Base-by-base conservation (phyloP, 2,888 invertebrate genomes). In the Scrobipalpa costella region DNA sequence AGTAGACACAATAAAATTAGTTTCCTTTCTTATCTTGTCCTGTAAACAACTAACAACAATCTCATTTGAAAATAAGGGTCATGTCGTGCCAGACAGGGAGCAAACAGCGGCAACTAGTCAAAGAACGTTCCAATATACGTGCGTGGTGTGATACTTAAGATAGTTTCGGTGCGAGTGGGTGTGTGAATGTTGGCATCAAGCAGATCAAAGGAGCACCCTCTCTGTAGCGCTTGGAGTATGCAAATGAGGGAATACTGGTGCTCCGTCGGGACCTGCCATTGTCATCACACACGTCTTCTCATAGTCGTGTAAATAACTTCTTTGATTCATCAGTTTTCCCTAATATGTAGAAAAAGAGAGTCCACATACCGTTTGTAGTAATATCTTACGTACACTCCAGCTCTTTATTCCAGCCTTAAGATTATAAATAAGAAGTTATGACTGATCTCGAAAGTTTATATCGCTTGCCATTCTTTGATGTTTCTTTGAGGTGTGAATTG, bases 221-320 rank as follows among this genome's bases (percentile, higher is more conserved):
- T 33, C 44, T 15, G 0, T 1, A 44, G 44, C 44, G 7, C 69
- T 66, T 67, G 71, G 77, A 77, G 78, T 83, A 90, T 90, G 88
- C 81, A 89, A 89, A 90, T 89, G 84, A 85, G 80, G 78, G 71
- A 80, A 80, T 85, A 87, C 86, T 83, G 83, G 81, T 79, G 82
- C 78, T 77, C 74, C 75, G 75, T 77, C 75, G 77, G 74, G 72
- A 74, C 73, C 71, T 72, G 78, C 79, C 73, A 83, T 85, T 86
- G 86, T 84, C 82, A 72, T 73, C 74, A 76, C 71, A 67, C 64
- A 69, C 77, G 76, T n/a, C n/a, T 5, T 44, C n/a, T 44, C 44
- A 3, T 5, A n/a, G 9, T 11, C 13, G 40, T 13, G 13, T 13
- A 1, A 13, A 13, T 3, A 13, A 40, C 13, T 9, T 40, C 13